Conservation (phyloP, 2,797 vertebrate genomes). For the Hapalemur alaotrensis region DNA sequence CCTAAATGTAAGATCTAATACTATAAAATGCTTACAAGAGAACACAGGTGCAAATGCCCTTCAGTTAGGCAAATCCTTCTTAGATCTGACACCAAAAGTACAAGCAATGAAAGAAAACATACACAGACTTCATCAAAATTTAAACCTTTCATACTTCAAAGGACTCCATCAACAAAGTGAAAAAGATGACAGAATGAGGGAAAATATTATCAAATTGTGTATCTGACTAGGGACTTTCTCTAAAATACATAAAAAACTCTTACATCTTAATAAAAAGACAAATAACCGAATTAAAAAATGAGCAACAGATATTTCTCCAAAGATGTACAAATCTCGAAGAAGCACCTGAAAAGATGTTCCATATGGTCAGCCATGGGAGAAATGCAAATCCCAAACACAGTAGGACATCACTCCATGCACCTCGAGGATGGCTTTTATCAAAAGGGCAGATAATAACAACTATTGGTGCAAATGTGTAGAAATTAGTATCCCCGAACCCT, state of each 20-base stretch:
- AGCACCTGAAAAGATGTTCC: too few species aligned
- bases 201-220: not conserved
- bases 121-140: not conserved
- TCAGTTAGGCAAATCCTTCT: not conserved
- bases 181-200: not conserved
- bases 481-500: not conserved
- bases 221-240: not conserved
- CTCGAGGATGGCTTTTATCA: not conserved
- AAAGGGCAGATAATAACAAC: not conserved
- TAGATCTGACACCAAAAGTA: not conserved
- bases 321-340: not conserved
- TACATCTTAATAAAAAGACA: not conserved
- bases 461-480: rapidly evolving
- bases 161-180: not conserved
- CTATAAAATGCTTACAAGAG: not conserved
- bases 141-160: not conserved
- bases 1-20: not conserved
- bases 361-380: not conserved
- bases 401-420: too few species aligned
- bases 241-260: not conserved
- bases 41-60: not conserved
- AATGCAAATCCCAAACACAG: not conserved
- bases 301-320: not conserved
- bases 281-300: not conserved
- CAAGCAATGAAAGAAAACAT: not conserved